Base-by-base conservation (phyloP, 2,113 vertebrate genomes). In the Baryphthengus martii region DNA sequence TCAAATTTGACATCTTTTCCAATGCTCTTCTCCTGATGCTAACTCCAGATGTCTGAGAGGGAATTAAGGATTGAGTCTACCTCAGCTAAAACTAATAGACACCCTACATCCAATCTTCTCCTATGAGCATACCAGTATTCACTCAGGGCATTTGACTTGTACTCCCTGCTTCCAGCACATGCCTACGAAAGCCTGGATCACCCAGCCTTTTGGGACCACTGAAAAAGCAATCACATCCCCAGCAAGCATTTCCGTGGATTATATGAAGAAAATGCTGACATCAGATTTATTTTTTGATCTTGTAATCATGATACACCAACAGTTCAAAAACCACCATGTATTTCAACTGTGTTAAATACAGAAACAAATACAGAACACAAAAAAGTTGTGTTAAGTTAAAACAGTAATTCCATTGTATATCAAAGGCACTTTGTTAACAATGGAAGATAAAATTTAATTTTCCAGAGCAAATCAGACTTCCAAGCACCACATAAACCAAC, bases 401-500 rank as follows among this genome's bases (percentile, higher is more conserved):
- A 35, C 15, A 94, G 52, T 26, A 61, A 47, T 55, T 91, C 31
- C 7, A 40, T 52, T 65, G 33, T 19, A 6, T n/a, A 37, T 7
- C 40, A 55, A 24, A 55, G 33, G 55, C 44, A 72, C 1, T 66
- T 35, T 20, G 26, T 25, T 25, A 91, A 78, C 31, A 29, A 85
- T 0, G 0, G 61, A 89, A 85, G 25, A 50, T 5, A 6, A 76
- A 82, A 82, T 2, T 0, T 29, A 6, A 40, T 67, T 77, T 92
- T 76, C n/a, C 83, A 90, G 44, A 52, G 37, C 35, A 87, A 70
- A 56, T 75, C 47, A 68, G 42, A 50, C 39, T 90, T 95, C 42
- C 26, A 90, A 90, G 50, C 21, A 66, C 31, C n/a, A 74, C 12
- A 71, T 55, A 80, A 92, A 76, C 55, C n/a, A 85, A 71, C 56